phyloP scores from a whole-genome alignment of 2,797 vertebrate species.

The Halcyon smyrnensis region DNA sequence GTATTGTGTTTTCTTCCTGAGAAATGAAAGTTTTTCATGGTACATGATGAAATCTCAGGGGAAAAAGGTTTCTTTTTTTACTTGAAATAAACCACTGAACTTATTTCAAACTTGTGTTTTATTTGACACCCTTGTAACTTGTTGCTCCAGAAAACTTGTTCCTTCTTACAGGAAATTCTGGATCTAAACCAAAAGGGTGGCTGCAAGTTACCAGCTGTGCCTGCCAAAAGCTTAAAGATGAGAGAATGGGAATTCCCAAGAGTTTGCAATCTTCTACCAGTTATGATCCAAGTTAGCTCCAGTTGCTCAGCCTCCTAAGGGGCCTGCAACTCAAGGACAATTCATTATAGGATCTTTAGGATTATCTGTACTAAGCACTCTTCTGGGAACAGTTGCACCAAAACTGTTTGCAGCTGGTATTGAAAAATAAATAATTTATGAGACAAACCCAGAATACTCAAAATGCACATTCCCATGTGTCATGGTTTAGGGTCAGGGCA shows the following conservation, averaged over 20 bases:
- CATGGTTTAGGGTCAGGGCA: no score
- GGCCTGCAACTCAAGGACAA: background rate
- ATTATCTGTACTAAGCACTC: background rate
- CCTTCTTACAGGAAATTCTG: background rate
- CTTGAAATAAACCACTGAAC: background rate
- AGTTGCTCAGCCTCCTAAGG: background rate
- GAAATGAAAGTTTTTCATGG: background rate
- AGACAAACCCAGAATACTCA: background rate
- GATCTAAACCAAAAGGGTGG: background rate
- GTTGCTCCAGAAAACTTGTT: background rate
- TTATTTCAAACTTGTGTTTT: background rate
- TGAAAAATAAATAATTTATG: background rate
- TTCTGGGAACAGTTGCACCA: background rate
- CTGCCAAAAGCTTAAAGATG: background rate
- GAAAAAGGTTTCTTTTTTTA: background rate
- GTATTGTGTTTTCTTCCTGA: background rate
- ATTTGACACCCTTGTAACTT: background rate
- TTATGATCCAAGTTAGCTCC: background rate
- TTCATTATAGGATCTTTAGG: background rate
- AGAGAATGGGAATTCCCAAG: background rate
- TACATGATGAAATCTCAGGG: accelerated
- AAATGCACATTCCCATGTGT: background rate
- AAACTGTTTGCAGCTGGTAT: background rate
- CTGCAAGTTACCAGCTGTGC: background rate
- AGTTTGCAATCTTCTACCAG: background rate